Evolutionary conservation across 2,113 vertebrate genomes (phyloP), one percentile per base, ranked within the genome.

Genomic region (Sylvia atricapilla): DNA sequence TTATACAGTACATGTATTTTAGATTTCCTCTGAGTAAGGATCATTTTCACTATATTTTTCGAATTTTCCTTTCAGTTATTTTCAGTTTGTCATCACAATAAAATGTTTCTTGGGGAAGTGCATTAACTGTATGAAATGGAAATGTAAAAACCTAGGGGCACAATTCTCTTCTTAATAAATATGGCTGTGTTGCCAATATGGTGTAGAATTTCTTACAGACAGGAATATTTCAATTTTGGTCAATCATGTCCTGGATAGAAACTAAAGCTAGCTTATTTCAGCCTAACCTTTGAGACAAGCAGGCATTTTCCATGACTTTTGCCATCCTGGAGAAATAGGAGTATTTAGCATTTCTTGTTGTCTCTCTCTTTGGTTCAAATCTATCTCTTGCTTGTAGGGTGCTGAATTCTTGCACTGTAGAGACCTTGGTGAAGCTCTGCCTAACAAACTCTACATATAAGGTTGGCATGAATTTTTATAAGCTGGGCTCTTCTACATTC

Each of bases 1-100:
- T 88, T 66, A 90, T 72, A 60, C 9, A 77, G 58, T 49, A 44
- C 62, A 70, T 31, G 30, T 70, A 94, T 63, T 93, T 60, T 74
- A 87, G 66, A 87, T 83, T 84, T 95, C 79, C 84, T 96, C 52
- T 35, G 82, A 84, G 79, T 80, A 44, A 60, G 35, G 31, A 90
- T 93, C 0, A 74, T 44, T 94, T 90, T 88, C 60, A 69, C 83
- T 87, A 33, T 37, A 83, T 39, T 78, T 90, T 93, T 58, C 6
- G 69, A 67, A 55, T 73, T 86, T 87, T 79, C 13, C 20, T 84
- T 85, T 84, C 50, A 64, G 75, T 78, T 85, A 41, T 89, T 87
- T 90, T 77, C 59, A 84, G 10, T 90, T 93, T 84, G 4, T 55
- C 23, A 77, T 74, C 33, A 83, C 33, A 90, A 66, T 55, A 77